Base-by-base conservation (phyloP, 2,113 vertebrate genomes). In the Acrocephalus arundinaceus region DNA sequence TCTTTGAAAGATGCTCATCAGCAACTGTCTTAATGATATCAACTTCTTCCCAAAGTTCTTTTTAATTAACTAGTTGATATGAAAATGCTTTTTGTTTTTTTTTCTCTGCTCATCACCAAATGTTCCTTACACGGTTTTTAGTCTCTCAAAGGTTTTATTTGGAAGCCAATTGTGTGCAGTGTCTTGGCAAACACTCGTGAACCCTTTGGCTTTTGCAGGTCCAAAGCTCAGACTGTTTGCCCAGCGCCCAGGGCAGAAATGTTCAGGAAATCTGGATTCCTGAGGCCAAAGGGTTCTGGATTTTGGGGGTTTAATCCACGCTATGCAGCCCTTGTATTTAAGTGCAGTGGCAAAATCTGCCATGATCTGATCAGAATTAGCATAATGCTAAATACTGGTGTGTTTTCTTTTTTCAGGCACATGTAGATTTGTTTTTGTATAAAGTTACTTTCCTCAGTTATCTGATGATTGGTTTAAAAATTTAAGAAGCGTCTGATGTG, bases 401-500 rank as follows among this genome's bases (percentile, higher is more conserved):
- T 94, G 94, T 93, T 97, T 94, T 96, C 92, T 94, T 90, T 97
- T 96, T 97, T 94, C 92, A 97, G 97, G 97, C 97, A 98, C 96
- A 96, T 96, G 96, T 97, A 95, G 93, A 65, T 97, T 97, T 88
- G 85, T 88, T 97, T 98, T 97, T 98, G 83, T 98, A 97, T 67
- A 95, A 97, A 96, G 94, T 97, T 96, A 63, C 77, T 94, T 96
- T 96, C 95, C 79, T 97, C 77, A 76, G 84, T 96, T 96, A 78
- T 98, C 94, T 95, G 96, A 98, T 97, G 94, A 98, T 98, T 97
- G 98, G 95, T 96, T 98, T 96, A 87, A 96, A 96, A 96, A 91
- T 68, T 81, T 62, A 95, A 95, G 91, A 84, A 91, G 96, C 88
- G 97, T 97, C 97, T 97, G 93, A 91, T 94, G 85, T 96, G 90